These are phyloP conservation scores for Liasis olivaceus DNA, from an alignment of 2,797 vertebrate species.

Conservation along the genomic window DNA sequence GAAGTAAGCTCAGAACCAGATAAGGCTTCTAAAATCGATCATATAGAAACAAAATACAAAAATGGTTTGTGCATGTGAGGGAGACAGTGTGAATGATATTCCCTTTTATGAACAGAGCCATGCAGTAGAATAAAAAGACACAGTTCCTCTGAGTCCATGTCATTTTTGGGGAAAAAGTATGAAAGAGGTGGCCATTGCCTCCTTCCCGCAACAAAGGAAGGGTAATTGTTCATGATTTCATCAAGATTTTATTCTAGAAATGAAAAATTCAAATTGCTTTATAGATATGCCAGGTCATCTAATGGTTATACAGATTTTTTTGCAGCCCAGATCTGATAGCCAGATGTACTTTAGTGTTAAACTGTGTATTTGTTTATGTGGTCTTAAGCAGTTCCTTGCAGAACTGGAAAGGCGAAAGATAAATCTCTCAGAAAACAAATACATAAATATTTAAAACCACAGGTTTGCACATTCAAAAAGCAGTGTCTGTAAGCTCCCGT, in stretches of 20 bases:
- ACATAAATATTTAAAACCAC: background rate
- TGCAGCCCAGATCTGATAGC: background rate
- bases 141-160: background rate
- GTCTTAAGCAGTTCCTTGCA: background rate
- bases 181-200: background rate
- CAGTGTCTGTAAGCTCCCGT: background rate
- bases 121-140: background rate
- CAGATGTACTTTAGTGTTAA: background rate
- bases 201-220: background rate
- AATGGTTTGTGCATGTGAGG: background rate
- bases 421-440: background rate
- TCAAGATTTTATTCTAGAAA: background rate
- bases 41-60: constrained; percentile 5
- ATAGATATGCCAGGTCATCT: background rate
- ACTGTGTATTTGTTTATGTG: background rate
- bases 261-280: background rate
- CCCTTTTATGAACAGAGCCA: background rate
- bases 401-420: background rate
- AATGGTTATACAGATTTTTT: background rate
- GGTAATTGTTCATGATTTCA: background rate
- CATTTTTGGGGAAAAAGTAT: background rate
- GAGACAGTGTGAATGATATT: no score
- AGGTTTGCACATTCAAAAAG: background rate
- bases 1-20: constrained; percentile 44
- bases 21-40: background rate